Percentiles rank a stretch among this genome's conserved stretches.
phyloP scores from a whole-genome alignment of 1,140 invertebrate species.

The Protaetia brevitarsis region DNA sequence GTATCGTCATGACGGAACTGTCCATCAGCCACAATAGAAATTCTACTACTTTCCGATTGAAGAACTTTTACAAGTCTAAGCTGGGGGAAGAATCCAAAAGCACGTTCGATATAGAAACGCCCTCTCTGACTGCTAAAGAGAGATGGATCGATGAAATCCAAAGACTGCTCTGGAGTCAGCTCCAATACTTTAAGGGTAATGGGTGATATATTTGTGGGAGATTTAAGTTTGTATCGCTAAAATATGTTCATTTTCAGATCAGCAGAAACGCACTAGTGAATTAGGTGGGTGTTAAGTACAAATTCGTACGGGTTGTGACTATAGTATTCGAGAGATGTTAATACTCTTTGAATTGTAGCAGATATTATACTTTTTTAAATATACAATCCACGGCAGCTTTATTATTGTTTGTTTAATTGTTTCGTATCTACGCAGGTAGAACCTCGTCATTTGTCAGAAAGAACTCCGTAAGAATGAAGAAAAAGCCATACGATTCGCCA shows the following conservation, averaged over 20 bases:
- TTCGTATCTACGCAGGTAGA: too few relatives aligned
- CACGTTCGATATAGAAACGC: not conserved
- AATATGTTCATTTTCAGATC: not conserved
- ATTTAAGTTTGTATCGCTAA: too few relatives aligned
- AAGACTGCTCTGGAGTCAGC: not conserved
- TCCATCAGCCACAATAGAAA: not conserved
- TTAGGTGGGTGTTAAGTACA: not conserved
- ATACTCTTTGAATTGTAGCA: not conserved
- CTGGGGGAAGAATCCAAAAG: not conserved
- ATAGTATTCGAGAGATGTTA: too few relatives aligned
- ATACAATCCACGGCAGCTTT: too few relatives aligned
- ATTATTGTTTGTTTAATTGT: too few relatives aligned
- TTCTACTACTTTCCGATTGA: not conserved
- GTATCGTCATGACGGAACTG: not conserved
- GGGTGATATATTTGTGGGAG: not conserved
- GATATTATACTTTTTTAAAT: not conserved
- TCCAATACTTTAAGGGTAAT: slow-evolving; percentile 1
- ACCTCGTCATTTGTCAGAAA: not conserved
- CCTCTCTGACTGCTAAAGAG: not conserved
- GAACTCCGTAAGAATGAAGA: not conserved
- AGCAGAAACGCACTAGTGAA: not conserved
- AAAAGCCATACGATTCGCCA: not conserved
- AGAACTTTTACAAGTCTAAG: not conserved
- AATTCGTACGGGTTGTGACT: too few relatives aligned
- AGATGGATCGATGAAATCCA: slow-evolving; percentile 2